These are phyloP conservation scores for Cephus rjabovi DNA, from an alignment of 2,888 invertebrate species.

Conservation along the genomic window DNA sequence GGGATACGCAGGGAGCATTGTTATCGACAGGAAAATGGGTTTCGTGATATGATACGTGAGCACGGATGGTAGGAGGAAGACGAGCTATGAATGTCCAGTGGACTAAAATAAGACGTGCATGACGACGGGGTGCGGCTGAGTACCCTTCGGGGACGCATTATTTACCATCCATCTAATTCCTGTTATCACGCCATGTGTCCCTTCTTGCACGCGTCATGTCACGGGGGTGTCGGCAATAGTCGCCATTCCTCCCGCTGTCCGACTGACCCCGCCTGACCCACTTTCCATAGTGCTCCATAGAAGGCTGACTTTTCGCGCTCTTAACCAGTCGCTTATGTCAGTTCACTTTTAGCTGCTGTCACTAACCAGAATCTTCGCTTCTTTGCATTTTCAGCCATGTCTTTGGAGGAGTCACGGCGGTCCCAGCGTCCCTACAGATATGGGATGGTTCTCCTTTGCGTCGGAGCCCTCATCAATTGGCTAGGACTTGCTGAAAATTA, in stretches of 20 bases:
- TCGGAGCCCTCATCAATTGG: slow-evolving; percentile 81
- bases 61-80: no score
- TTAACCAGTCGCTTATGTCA: no score
- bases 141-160: slow-evolving; percentile 8
- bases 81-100: not conserved
- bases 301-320: no score
- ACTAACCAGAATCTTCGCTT: not conserved
- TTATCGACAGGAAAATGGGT: no score
- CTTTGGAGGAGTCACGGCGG: slow-evolving; percentile 75
- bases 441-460: slow-evolving; percentile 79
- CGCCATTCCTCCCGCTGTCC: no score
- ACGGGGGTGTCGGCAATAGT: no score
- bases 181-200: slow-evolving; percentile 14
- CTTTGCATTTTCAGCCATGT: slow-evolving; percentile 71
- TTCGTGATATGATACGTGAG: no score
- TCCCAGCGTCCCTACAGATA: slow-evolving; percentile 80
- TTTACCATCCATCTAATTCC: slow-evolving; percentile 17
- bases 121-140: not conserved
- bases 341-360: not conserved
- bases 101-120: not conserved
- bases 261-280: no score
- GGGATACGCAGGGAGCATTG: no score
- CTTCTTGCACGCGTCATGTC: not conserved
- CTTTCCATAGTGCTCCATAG: no score
- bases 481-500: slow-evolving; percentile 79